phyloP scores from a whole-genome alignment of 2,113 vertebrate species.

The Caranx melampygus region DNA sequence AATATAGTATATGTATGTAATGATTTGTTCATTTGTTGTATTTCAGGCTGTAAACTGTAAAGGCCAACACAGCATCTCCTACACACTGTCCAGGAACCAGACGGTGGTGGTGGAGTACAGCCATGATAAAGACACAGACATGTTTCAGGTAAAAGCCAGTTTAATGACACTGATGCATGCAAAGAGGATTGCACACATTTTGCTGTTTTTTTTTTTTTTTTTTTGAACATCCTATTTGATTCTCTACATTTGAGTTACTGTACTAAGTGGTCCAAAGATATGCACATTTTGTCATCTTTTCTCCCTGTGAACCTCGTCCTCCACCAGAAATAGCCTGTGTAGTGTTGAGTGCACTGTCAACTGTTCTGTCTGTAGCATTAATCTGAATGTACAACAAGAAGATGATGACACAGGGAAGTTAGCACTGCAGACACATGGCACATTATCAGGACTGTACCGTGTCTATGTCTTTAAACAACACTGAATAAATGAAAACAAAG shows the following conservation, averaged over 20 bases:
- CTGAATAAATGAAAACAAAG: conserved; percentile 15
- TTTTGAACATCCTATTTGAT: not conserved
- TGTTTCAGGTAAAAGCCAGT: conserved; percentile 93
- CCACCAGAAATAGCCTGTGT: conserved; percentile 1
- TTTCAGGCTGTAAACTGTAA: conserved; percentile 94
- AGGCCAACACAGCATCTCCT: conserved; percentile 98
- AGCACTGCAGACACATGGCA: conserved; percentile 25
- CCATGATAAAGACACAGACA: conserved; percentile 97
- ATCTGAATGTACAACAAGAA: conserved; percentile 42
- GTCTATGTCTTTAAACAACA: conserved; percentile 33
- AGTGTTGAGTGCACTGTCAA: conserved; percentile 24
- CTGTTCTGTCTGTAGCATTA: conserved; percentile 29
- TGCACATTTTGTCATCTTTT: not conserved
- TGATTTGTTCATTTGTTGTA: conserved; percentile 17
- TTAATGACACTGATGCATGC: not conserved
- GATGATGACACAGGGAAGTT: conserved; percentile 23
- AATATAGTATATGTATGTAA: not conserved
- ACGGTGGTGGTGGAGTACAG: conserved; percentile 98
- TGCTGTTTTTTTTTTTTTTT: not conserved
- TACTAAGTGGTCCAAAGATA: not conserved
- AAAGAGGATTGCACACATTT: not conserved
- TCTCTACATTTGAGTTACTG: not conserved
- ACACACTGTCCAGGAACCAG: conserved; percentile 95
- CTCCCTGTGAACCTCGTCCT: not conserved
- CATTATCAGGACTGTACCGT: conserved; percentile 14